Base-by-base conservation (phyloP, 2,797 vertebrate species). In the Paramormyrops hopkinsi region DNA sequence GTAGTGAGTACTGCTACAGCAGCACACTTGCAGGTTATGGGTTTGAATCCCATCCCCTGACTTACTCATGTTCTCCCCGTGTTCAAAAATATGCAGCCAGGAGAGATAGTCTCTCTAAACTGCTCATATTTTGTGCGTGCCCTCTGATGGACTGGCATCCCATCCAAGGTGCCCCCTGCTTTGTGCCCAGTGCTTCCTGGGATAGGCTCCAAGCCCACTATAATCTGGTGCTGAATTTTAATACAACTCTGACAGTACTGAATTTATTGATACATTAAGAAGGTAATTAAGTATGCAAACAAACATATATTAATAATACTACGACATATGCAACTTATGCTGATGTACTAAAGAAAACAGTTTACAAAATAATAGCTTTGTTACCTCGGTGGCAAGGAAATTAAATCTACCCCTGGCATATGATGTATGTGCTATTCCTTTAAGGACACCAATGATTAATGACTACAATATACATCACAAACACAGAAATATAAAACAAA, bases 401-500 rank as follows among this genome's bases (percentile, higher is more conserved):
- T 76, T 76, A 76, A 76, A 76, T 76, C 12, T 37, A 76, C 37
- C 12, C 14, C 69, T 41, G 69, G 37, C 12, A 41, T 37, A 41
- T 76, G 33, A 76, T 37, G 12, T 76, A 76, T 41, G 8, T 41
- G 37, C 62, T 69, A 33, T 19, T 76, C 4, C 33, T 76, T 41
- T 76, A 76, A 19, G 69, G 33, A 76, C 37, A 76, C 37, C 33
- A 2, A 76, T 76, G 69, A 76, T 76, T 76, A 76, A 88, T 73
- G 69, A 19, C 88, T 54, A 17, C 14, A 14, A n/a, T 83, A 11
- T 12, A 59, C 73, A 73, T 88, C 51, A 89, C 44, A 88, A 88
- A 37, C 87, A 86, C 33, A 88, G 87, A 29, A 83, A 54, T n/a
- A 88, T 46, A 50, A 46, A 89, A 93, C 73, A 87, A 29, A 50